These are phyloP conservation scores for Phoebastria nigripes DNA, from an alignment of 2,797 vertebrate genomes.

Conservation along the genomic window DNA sequence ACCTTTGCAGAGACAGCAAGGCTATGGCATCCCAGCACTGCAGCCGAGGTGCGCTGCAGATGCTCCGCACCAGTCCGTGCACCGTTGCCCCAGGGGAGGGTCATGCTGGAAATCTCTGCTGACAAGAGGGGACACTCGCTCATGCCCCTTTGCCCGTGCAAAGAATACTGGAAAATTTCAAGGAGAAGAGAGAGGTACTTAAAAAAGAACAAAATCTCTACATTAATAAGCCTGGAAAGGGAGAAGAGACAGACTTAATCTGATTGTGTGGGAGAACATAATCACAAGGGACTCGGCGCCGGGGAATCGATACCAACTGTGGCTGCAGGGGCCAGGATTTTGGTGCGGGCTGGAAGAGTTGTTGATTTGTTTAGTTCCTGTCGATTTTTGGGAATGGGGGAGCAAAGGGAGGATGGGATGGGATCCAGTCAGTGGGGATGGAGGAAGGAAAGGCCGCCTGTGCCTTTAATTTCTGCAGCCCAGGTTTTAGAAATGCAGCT, in stretches of 20 bases:
- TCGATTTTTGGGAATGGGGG: neutral
- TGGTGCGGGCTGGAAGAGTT: neutral
- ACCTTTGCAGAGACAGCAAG: neutral
- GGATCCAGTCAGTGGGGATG: neutral
- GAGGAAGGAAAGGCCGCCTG: neutral
- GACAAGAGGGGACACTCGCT: neutral
- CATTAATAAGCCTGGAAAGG: neutral
- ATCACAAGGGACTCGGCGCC: neutral
- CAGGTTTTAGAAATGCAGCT: slow-evolving; percentile 33
- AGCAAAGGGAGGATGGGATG: neutral
- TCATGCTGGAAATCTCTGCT: neutral
- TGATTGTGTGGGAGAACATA: neutral
- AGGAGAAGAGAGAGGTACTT: neutral
- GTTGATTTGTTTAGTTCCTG: neutral
- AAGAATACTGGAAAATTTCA: too few relatives aligned
- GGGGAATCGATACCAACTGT: neutral
- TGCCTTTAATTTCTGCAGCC: slow-evolving; percentile 39
- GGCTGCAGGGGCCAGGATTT: neutral
- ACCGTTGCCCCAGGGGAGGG: neutral
- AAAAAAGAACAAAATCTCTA: neutral
- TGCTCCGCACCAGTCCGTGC: neutral
- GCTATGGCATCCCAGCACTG: neutral
- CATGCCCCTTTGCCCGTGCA: fast-evolving
- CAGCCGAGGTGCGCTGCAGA: neutral
- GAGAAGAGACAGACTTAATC: neutral